These are phyloP conservation scores for Drosophila cardini DNA, from an alignment of 1,140 invertebrate genomes.

Conservation along the genomic window DNA sequence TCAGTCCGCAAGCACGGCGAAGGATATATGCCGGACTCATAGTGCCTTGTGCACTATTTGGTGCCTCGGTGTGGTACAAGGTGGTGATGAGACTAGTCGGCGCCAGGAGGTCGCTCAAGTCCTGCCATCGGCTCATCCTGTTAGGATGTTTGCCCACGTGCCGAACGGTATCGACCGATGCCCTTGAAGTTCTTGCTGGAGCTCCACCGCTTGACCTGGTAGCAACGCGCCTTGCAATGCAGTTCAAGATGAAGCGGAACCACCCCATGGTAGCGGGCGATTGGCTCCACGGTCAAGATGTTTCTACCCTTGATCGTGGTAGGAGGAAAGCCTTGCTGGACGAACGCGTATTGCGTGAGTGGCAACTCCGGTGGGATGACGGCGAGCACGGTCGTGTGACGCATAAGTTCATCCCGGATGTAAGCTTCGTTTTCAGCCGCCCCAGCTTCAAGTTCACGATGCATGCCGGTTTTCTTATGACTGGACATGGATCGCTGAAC, in stretches of 20 bases:
- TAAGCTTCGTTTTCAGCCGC: too few relatives aligned
- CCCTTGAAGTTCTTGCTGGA: constrained; percentile 26
- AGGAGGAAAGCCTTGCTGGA: too few relatives aligned
- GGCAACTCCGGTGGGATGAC: too few relatives aligned
- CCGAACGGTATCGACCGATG: constrained; percentile 54
- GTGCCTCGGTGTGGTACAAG: constrained; percentile 6
- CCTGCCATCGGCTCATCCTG: constrained; percentile 23
- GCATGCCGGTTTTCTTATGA: too few relatives aligned
- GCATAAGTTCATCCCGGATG: too few relatives aligned
- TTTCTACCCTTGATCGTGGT: too few relatives aligned
- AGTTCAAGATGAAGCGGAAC: background rate
- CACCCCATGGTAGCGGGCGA: constrained; percentile 37
- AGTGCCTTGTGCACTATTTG: constrained; percentile 25
- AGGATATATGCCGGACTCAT: constrained; percentile 31
- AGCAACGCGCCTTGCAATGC: too few relatives aligned
- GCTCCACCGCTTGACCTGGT: constrained; percentile 1
- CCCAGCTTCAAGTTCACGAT: too few relatives aligned
- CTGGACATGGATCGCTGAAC: too few relatives aligned
- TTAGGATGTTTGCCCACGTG: constrained; percentile 53
- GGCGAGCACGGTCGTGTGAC: too few relatives aligned
- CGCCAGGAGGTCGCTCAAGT: constrained; percentile 46
- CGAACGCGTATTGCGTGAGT: too few relatives aligned
- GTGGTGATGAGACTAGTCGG: background rate
- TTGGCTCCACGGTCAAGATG: constrained; percentile 26
- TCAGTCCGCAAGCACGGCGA: constrained; percentile 20